Percentiles rank a stretch among this genome's conserved stretches.
Conservation (phyloP, 2,113 vertebrate genomes). For the Myotis davidii region DNA sequence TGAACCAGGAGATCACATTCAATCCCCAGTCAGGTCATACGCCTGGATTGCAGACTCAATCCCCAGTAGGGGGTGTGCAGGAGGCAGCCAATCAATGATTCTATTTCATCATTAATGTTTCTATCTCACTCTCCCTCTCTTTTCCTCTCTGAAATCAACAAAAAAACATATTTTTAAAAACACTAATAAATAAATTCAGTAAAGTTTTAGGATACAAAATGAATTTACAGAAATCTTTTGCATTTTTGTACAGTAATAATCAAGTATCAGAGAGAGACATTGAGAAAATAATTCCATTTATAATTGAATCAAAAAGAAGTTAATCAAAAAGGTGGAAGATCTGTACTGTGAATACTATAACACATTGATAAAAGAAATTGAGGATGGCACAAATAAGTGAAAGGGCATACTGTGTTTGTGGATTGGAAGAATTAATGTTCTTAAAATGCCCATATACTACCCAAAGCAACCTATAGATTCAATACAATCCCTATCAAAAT, state of each 20-base stretch:
- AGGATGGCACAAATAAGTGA: background rate
- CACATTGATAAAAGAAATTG: background rate
- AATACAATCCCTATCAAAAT: background rate
- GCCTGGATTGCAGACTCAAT: too few relatives aligned
- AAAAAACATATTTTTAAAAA: too few relatives aligned
- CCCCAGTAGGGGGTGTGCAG: too few relatives aligned
- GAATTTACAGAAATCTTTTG: background rate
- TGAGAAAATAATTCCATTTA: background rate
- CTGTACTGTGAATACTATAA: background rate
- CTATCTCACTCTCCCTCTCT: too few relatives aligned
- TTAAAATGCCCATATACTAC: background rate
- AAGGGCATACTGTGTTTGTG: background rate
- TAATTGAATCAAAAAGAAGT: background rate
- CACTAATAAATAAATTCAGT: background rate
- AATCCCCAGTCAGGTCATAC: too few relatives aligned
- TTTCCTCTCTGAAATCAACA: too few relatives aligned
- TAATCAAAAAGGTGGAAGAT: background rate
- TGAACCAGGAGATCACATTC: too few relatives aligned
- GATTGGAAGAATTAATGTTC: background rate
- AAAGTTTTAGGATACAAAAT: background rate
- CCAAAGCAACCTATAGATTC: background rate
- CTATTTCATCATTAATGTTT: too few relatives aligned
- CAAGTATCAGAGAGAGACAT: background rate
- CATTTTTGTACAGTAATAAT: background rate
- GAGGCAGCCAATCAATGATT: too few relatives aligned